Percentiles rank a stretch among this genome's conserved stretches.
Evolutionary conservation across 1,140 invertebrate genomes (phyloP).

Genomic region (Bombus turneri): DNA sequence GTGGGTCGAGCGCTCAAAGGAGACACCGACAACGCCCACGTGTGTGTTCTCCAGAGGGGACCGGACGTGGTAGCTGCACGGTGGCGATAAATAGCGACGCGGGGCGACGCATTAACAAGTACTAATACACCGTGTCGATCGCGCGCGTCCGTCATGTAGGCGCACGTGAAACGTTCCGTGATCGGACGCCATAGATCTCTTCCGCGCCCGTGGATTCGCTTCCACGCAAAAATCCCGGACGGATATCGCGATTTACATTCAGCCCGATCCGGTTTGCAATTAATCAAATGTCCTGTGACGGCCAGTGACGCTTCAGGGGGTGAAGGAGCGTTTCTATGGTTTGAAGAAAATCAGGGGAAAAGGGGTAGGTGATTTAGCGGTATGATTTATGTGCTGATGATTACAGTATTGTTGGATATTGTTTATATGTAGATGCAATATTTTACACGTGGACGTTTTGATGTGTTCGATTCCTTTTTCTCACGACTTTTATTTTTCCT

Average conservation of each 20-base stretch:
- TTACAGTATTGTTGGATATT: background rate
- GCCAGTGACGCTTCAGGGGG: background rate
- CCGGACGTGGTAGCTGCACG: conserved; percentile 22
- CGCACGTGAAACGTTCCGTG: conserved; percentile 40
- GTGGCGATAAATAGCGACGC: conserved; percentile 47
- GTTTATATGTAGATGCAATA: background rate
- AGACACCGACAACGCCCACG: conserved; percentile 22
- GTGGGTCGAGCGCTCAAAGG: conserved; percentile 21
- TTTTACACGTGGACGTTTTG: background rate
- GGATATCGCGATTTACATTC: conserved; percentile 56
- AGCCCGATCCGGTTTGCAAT: conserved; percentile 47
- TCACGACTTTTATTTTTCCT: background rate
- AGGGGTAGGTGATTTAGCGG: background rate
- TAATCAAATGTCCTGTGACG: conserved; percentile 30
- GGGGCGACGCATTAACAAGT: conserved; percentile 45
- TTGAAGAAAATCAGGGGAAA: background rate
- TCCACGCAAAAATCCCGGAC: conserved; percentile 28
- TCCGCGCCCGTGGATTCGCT: conserved; percentile 46
- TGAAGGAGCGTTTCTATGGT: background rate
- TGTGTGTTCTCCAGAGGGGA: conserved; percentile 1
- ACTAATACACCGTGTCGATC: conserved; percentile 52
- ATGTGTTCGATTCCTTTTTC: too few species aligned
- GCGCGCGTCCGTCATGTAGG: conserved; percentile 40
- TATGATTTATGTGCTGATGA: conserved; percentile 6
- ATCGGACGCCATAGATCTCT: conserved; percentile 47